Evolutionary conservation across 2,888 invertebrate genomes (phyloP), one percentile per base, ranked within the genome.

Genomic region (Cetonia aurata): DNA sequence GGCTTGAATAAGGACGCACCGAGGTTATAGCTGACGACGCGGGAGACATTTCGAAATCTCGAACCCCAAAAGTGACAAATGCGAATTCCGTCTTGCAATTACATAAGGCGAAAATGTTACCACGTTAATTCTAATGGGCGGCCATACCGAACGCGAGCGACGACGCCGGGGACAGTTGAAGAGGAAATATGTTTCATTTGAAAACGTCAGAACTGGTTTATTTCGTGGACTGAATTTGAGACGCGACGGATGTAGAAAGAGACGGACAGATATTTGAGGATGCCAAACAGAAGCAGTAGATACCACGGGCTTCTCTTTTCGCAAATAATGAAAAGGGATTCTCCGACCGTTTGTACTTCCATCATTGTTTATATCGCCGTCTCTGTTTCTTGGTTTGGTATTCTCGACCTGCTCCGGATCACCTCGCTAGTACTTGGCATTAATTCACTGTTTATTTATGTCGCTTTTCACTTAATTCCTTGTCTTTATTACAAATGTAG

Each of bases 151-250:
- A 46, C 50, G 50, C 33, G 15, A 31, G 31, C 33, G 52, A 33
- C 13, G 31, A 33, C 13, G 31, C 10, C 48, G 17, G 62, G 33
- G 37, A 33, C 37, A 37, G 62, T 65, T 65, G 37, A 50, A 52
- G 62, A 52, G 62, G 62, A 65, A 65, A 65, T 65, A 65, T 65
- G 62, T 65, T 65, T 50, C 50, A 65, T 65, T 65, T 65, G 62
- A 65, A 65, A 65, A 65, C 62, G 62, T 65, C 62, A 50, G 62
- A 50, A 65, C 62, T 37, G 62, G 62, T 65, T 65, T 65, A 65
- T 65, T 65, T 65, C 62, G 62, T 65, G 50, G 37, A 65, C 62
- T 65, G 62, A 65, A 65, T 65, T 65, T 50, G 62, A 65, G 62
- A 65, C 37, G 52, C 62, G 62, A 37, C 17, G 37, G 50, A 37